Evolutionary conservation across 2,113 vertebrate species (phyloP), one percentile per base, ranked within the genome.

Genomic region (Scophthalmus maximus): DNA sequence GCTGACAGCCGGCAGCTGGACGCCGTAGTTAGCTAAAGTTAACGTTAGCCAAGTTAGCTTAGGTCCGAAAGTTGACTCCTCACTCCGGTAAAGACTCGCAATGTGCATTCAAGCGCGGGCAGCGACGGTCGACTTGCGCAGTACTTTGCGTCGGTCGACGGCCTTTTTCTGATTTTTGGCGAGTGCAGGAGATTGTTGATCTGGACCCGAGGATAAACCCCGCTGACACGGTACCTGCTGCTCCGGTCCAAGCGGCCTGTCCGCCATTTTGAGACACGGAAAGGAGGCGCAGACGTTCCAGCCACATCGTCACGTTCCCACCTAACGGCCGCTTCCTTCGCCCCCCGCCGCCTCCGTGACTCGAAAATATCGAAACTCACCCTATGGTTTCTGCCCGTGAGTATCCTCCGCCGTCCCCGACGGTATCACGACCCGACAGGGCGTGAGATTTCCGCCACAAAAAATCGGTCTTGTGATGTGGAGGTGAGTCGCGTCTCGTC

Each of bases 261-360:
- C 93, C 93, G 94, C 94, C 94, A 94, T 94, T 94, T 94, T 94
- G 92, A 94, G 93, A 90, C 91, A 91, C 74, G 90, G 88, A 90
- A 93, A 92, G 91, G 92, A 93, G 92, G 89, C 83, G 89, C 88
- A 91, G 62, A 89, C 87, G 82, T 86, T 86, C 84, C 81, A 91
- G 90, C 91, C 90, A 94, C 92, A 92, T 91, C 92, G 89, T 90
- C 91, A 87, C 91, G 87, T 90, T 88, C 81, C 82, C 67, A 83
- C 81, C 80, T 85, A 82, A 86, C 71, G 68, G 74, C 73, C 1
- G 50, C 83, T 82, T 88, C 76, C 80, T 81, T 79, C 52, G 30
- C 76, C 62, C 44, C 40, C 17, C 15, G 20, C 59, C 29, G 59
- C 63, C 55, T 72, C 42, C 26, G 5, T 42, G 15, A 40, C 2